Evolutionary conservation across 2,797 vertebrate genomes (phyloP).

Genomic region (Euphonia xanthogaster): DNA sequence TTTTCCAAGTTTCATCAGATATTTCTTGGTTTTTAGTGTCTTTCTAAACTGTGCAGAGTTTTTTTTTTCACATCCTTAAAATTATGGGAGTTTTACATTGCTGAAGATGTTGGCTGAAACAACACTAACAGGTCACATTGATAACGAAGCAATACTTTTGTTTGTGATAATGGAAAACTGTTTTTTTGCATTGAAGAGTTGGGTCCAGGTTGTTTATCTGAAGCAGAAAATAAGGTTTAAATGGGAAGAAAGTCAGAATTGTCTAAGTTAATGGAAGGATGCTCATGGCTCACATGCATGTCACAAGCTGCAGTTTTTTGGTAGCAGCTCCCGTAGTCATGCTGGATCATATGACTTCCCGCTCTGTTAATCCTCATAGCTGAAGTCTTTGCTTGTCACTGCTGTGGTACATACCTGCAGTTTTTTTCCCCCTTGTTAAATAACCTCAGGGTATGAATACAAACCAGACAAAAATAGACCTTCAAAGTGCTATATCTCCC

Average conservation of each 20-base stretch:
- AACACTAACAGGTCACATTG: accelerated
- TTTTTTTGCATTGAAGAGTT: background rate
- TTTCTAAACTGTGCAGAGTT: accelerated
- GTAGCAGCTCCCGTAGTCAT: background rate
- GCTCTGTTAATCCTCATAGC: background rate
- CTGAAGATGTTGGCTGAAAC: background rate
- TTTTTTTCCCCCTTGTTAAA: background rate
- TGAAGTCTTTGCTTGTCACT: background rate
- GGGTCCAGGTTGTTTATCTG: background rate
- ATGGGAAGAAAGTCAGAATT: background rate
- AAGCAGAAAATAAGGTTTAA: background rate
- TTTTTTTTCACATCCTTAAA: background rate
- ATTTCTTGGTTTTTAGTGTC: background rate
- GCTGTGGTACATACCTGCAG: background rate
- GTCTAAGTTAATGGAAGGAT: background rate
- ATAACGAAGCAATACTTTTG: background rate
- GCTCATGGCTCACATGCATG: background rate
- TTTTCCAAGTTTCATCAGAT: background rate
- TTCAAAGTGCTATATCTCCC: background rate
- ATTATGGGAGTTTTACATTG: background rate
- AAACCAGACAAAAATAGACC: background rate
- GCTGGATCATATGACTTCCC: background rate
- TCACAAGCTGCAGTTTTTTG: background rate
- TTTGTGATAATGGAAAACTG: background rate
- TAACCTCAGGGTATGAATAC: background rate